Percentiles rank a stretch among this genome's conserved stretches.
Evolutionary conservation across 2,113 vertebrate genomes (phyloP).

Genomic region (Sceloporus undulatus): DNA sequence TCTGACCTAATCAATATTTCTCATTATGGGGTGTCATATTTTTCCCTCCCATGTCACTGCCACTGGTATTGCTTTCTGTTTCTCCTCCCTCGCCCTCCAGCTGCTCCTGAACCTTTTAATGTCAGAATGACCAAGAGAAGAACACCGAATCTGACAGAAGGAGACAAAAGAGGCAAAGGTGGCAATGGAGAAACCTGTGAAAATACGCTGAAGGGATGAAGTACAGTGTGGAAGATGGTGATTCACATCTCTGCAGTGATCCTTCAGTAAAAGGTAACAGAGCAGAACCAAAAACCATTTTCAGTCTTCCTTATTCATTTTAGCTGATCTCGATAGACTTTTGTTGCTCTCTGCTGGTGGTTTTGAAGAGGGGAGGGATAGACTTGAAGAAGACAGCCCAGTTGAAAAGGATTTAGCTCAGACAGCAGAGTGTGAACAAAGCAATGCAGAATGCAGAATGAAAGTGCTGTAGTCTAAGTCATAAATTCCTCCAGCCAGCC

Average conservation of each 20-base stretch:
- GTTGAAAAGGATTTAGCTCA: constrained; percentile 13
- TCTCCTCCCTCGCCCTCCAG: not conserved
- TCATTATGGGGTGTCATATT: not conserved
- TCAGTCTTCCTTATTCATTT: constrained; percentile 71
- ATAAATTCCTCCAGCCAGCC: not conserved
- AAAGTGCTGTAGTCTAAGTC: too few species aligned
- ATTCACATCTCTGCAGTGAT: constrained; percentile 64
- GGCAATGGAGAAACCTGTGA: constrained; percentile 51
- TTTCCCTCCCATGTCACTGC: not conserved
- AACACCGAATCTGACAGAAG: constrained; percentile 29
- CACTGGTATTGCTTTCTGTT: not conserved
- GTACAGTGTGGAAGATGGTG: constrained; percentile 47
- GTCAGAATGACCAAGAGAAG: constrained; percentile 37
- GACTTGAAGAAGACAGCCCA: not conserved
- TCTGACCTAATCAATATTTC: constrained; percentile 50
- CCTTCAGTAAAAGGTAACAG: constrained; percentile 69
- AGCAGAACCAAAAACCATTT: constrained; percentile 74
- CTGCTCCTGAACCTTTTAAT: constrained; percentile 41
- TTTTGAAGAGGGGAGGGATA: constrained; percentile 39
- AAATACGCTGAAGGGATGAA: constrained; percentile 58
- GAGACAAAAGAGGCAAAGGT: constrained; percentile 55
- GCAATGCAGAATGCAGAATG: constrained; percentile 28
- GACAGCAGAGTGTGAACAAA: constrained; percentile 36
- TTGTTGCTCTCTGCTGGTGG: constrained; percentile 50
- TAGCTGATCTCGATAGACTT: constrained; percentile 56